These are phyloP conservation scores for Lepidocyrtoides sp. DNA, from an alignment of 2,888 invertebrate genomes.

Conservation along the genomic window DNA sequence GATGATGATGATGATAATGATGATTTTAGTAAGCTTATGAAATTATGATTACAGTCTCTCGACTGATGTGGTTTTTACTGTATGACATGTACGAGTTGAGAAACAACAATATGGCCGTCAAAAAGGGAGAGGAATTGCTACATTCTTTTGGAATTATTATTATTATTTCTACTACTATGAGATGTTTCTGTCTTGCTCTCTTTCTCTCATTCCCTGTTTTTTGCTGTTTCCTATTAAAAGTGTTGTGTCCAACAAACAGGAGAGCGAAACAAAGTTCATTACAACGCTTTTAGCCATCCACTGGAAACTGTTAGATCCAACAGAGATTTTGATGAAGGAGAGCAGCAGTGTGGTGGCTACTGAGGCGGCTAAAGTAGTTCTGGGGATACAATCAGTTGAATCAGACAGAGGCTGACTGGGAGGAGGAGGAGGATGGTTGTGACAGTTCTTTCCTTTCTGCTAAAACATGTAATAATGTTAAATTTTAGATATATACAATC, in stretches of 20 bases:
- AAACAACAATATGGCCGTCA: constrained; percentile 74
- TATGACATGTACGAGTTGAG: constrained; percentile 53
- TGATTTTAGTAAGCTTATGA: constrained; percentile 56
- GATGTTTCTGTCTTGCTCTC: constrained; percentile 27
- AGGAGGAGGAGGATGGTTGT: constrained; percentile 63
- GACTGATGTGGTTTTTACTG: constrained; percentile 45
- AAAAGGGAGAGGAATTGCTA: constrained; percentile 40
- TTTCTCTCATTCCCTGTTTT: neutral
- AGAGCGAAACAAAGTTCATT: constrained; percentile 63
- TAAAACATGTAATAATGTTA: constrained; percentile 70
- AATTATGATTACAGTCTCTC: constrained; percentile 55
- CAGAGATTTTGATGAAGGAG: constrained; percentile 77
- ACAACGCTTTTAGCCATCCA: constrained; percentile 63
- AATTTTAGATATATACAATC: constrained; percentile 65
- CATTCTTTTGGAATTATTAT: constrained; percentile 36
- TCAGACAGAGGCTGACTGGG: constrained; percentile 7
- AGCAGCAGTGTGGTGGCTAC: constrained; percentile 60
- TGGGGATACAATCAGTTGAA: constrained; percentile 68
- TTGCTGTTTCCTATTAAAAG: constrained; percentile 32
- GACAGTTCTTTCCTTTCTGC: constrained; percentile 67
- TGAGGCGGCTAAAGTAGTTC: constrained; percentile 74
- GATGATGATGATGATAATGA: too few relatives aligned
- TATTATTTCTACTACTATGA: neutral
- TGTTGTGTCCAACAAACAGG: constrained; percentile 41
- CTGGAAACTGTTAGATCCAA: constrained; percentile 55